Base-by-base conservation (phyloP, 2,113 vertebrate genomes). In the Ondatra zibethicus region DNA sequence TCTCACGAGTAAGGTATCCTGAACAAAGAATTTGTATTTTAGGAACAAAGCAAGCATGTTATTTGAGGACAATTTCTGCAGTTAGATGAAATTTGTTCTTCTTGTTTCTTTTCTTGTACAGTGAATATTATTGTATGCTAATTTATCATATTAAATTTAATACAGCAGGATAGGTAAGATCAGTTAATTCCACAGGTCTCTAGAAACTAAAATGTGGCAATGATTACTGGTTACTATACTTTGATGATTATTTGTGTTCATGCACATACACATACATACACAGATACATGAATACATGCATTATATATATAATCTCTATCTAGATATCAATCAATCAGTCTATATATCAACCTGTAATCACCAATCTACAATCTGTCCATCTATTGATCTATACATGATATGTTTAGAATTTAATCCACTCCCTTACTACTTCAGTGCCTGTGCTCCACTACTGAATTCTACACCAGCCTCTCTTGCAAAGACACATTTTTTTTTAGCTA, bases 131-230 rank as follows among this genome's bases (percentile, higher is more conserved):
- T 61, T 63, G 47, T 82, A 42, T 82, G n/a, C 11, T 66, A 68
- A 17, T 31, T 96, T 96, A 77, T 50, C 94, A 93, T 47, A 0
- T 86, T 91, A 39, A 42, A 63, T 84, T 90, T 95, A 84, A 14
- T 17, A 84, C 78, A 19, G 8, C 4, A 58, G 23, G 4, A 29
- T 42, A 93, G 12, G 2, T 76, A 86, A 55, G 95, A 82, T 27
- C 89, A 55, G 31, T 45, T 73, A 68, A 78, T 39, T 85, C 81
- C 68, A 72, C 86, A 29, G 39, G 55, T 94, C 45, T 93, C 4
- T 78, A 92, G 39, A 78, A 5, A 27, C 9, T 72, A 85, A 75
- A 78, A 17, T 73, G 8, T 92, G 17, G 3, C 75, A 25, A 92
- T 88, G 12, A 47, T 25, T 47, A 17, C 82, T 72, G 73, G 68